A percentile compares a stretch with the other conserved stretches of the same genome.
These are phyloP conservation scores for Drosophila colorata DNA, from an alignment of 2,888 invertebrate genomes.

Conservation along the genomic window DNA sequence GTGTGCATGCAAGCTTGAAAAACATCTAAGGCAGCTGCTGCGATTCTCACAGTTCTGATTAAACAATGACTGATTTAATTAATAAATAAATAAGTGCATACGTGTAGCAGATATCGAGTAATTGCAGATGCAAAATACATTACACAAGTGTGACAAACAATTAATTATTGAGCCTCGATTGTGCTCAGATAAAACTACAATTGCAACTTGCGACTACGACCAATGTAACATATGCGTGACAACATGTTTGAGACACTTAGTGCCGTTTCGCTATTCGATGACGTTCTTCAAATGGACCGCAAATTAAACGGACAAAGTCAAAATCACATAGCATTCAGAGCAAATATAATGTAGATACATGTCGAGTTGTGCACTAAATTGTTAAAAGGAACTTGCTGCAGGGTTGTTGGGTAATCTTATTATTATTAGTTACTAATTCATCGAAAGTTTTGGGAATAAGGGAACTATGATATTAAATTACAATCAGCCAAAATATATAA, in stretches of 20 bases:
- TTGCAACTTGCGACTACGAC: conserved; percentile 19
- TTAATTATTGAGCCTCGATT: conserved; percentile 53
- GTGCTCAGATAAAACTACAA: conserved; percentile 16
- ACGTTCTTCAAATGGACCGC: conserved; percentile 38
- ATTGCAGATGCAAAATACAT: conserved; percentile 56
- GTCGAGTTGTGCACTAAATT: neutral
- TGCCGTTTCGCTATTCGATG: conserved; percentile 36
- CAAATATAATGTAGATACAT: neutral
- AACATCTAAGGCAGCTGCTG: conserved; percentile 42
- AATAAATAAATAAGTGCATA: conserved; percentile 75
- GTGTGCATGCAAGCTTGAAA: conserved; percentile 11
- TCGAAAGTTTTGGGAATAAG: conserved; percentile 7
- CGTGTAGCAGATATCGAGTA: conserved; percentile 34
- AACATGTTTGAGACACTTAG: conserved; percentile 40
- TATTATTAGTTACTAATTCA: conserved; percentile 14
- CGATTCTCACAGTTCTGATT: conserved; percentile 73
- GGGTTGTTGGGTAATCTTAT: conserved; percentile 14
- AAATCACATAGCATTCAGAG: conserved; percentile 17
- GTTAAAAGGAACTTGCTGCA: neutral
- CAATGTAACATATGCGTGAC: conserved; percentile 52
- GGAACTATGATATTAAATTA: conserved; percentile 50
- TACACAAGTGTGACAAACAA: conserved; percentile 67
- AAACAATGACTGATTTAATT: conserved; percentile 78
- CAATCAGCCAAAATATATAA: conserved; percentile 23
- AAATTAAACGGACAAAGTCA: conserved; percentile 25